phyloP scores from a whole-genome alignment of 2,797 vertebrate genomes.

The Urosaurus nigricauda region DNA sequence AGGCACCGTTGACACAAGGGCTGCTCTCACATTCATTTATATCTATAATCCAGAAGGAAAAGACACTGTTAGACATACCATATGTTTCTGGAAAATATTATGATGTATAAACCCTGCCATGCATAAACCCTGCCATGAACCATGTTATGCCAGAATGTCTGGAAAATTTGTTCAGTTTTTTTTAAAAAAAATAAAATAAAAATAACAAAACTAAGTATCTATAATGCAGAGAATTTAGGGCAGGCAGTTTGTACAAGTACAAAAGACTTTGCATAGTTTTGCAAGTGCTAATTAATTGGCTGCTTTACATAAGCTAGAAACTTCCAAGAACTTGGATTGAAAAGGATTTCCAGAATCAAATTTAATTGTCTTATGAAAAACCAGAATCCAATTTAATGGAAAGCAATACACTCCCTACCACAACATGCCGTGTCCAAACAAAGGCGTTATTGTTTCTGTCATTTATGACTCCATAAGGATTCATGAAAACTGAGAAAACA shows the following conservation, averaged over 20 bases:
- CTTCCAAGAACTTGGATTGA: constrained; percentile 39
- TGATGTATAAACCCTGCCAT: constrained; percentile 9
- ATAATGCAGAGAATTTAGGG: constrained; percentile 45
- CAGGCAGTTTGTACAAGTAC: neutral
- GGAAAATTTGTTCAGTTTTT: constrained; percentile 64
- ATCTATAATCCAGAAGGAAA: constrained; percentile 75
- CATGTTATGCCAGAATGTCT: constrained; percentile 61
- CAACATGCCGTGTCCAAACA: constrained; percentile 53
- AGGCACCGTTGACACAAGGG: constrained; percentile 79
- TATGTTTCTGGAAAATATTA: constrained; percentile 71
- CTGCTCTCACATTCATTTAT: constrained; percentile 83
- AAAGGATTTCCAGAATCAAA: constrained; percentile 45
- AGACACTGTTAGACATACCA: constrained; percentile 44
- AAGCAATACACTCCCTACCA: constrained; percentile 40
- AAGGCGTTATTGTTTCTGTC: constrained; percentile 58
- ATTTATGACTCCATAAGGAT: constrained; percentile 51
- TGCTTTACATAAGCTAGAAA: constrained; percentile 23
- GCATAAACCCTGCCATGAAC: constrained; percentile 51
- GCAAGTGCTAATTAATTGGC: constrained; percentile 44
- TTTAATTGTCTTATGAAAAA: constrained; percentile 38
- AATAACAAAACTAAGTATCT: constrained; percentile 16
- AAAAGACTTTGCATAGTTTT: neutral
- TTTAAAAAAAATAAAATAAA: constrained; percentile 23
- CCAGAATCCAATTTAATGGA: constrained; percentile 43
- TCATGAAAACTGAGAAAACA: constrained; percentile 58